These are phyloP conservation scores for Lanius collurio DNA, from an alignment of 2,113 vertebrate genomes.

Conservation along the genomic window DNA sequence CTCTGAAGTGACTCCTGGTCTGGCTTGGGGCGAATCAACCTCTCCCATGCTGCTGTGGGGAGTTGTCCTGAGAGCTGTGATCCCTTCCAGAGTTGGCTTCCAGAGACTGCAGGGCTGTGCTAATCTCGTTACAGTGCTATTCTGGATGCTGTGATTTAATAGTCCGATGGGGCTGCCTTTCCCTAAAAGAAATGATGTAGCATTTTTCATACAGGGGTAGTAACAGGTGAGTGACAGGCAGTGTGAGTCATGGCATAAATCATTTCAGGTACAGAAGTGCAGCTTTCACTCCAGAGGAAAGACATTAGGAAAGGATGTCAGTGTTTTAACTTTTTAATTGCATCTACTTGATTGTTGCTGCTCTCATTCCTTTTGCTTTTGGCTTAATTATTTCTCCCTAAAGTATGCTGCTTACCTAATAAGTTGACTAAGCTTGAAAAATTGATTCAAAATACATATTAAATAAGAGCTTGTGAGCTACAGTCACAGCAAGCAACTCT, in stretches of 20 bases:
- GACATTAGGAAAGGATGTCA: not conserved
- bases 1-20: too few relatives aligned
- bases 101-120: not conserved
- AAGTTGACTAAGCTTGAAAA: slow-evolving; percentile 6
- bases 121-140: not conserved
- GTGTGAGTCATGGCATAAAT: not conserved
- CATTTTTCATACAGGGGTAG: not conserved
- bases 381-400: not conserved
- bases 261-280: not conserved
- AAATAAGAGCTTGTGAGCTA: not conserved
- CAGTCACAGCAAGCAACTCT: not conserved
- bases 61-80: not conserved
- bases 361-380: not conserved
- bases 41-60: not conserved
- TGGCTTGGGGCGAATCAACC: too few relatives aligned
- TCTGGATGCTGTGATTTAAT: not conserved
- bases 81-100: not conserved
- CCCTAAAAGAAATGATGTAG: not conserved
- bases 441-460: not conserved
- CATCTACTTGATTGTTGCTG: not conserved
- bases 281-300: not conserved
- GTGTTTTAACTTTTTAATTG: not conserved
- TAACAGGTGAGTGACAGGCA: not conserved
- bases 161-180: not conserved
- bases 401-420: not conserved